Base-by-base conservation (phyloP, 2,113 vertebrate genomes). In the Catharus bicknelli region DNA sequence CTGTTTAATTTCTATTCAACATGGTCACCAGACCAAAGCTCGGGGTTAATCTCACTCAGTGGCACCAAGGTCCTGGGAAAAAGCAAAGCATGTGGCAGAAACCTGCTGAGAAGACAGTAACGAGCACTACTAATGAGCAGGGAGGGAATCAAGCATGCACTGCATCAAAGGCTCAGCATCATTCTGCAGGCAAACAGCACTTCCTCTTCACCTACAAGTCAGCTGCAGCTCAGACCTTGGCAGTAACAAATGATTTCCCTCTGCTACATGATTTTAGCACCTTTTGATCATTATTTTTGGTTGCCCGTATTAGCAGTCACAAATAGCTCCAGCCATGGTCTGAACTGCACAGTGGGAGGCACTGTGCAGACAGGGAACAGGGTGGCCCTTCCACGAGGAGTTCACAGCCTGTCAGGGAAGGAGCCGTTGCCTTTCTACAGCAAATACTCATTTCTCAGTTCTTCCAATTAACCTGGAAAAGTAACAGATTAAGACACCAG, bases 41-140 rank as follows among this genome's bases (percentile, higher is more conserved):
- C 14, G 12, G 72, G 43, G 58, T 93, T 88, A 86, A 93, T 89
- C 84, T 87, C 66, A 23, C 55, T 64, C 63, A 38, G 76, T 40
- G 74, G 83, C 80, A 88, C 66, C 55, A 80, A 72, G 88, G 82
- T 68, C 85, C 82, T 85, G 75, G 81, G 94, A 93, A 95, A 83
- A 68, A 86, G 57, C 58, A 93, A 85, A 69, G n/a, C 82, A 55
- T 38, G 62, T 54, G 54, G 32, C 43, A 83, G 63, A 75, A 88
- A 74, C 70, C 78, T 78, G 73, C 74, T 89, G 95, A 75, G 90
- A 89, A 89, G 90, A 86, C 81, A 92, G 83, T 83, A 91, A 87
- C 4, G 7, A 94, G 90, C 59, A 25, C 57, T 58, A n/a, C 72
- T 96, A 86, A 94, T 88, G 94, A 90, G 77, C 68, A 66, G 34